Conservation (phyloP, 1,140 invertebrate species). For the Phenacoccus solenopsis region DNA sequence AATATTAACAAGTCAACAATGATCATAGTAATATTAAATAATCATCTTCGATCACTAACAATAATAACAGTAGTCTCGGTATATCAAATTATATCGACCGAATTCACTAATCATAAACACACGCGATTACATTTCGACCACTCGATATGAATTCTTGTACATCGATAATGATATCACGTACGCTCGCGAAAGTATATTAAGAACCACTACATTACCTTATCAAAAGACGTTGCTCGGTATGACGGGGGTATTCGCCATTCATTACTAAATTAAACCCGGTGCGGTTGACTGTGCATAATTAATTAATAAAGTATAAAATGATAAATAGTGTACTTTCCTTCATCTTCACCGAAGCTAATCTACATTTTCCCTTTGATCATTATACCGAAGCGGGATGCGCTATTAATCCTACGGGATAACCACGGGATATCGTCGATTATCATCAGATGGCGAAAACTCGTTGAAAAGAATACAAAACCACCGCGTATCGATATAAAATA, state of each 20-base stretch:
- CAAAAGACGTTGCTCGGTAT: neutral
- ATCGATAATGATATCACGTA: no score
- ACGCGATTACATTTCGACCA: no score
- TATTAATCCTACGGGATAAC: neutral
- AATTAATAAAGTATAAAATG: constrained; percentile 4
- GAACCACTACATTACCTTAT: neutral
- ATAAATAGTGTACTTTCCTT: neutral
- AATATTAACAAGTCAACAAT: no score
- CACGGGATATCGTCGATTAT: constrained; percentile 1
- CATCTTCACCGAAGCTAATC: neutral
- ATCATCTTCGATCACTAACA: no score
- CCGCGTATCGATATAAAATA: neutral
- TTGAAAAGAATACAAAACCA: neutral
- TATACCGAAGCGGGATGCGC: neutral
- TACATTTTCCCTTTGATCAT: neutral
- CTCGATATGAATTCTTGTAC: no score
- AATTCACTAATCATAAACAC: no score
- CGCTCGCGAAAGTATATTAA: neutral
- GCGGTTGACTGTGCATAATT: constrained; percentile 1
- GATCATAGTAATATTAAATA: no score
- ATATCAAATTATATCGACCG: no score
- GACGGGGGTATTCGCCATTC: neutral
- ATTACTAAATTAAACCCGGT: neutral
- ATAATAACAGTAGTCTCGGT: no score
- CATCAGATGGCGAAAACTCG: neutral